Evolutionary conservation across 2,113 vertebrate species (phyloP), one percentile per base, ranked within the genome.

Genomic region (Archocentrus centrarchus): DNA sequence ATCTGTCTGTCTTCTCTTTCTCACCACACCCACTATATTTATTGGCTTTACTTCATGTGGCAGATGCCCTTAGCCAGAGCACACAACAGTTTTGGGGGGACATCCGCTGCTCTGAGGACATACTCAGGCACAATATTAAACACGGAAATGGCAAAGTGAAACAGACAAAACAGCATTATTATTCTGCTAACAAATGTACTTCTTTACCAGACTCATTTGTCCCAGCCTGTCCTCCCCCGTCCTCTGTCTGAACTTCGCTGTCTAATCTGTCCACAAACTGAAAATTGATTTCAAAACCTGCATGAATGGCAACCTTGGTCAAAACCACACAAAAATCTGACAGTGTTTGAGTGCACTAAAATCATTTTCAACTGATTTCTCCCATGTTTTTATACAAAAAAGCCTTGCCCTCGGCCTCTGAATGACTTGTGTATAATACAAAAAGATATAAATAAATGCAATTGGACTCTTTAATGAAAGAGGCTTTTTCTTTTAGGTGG

Each of bases 401-500:
- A 47, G 6, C 14, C 10, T n/a, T 66, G 1, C 3, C 8, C 7
- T 63, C n/a, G 76, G 13, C 2, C 0, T 63, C 37, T 81, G 18
- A 64, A 27, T 27, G 35, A 6, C 5, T 55, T 11, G 9, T 44
- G 20, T 4, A 30, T 3, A 63, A 63, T 61, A 27, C 66, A 24
- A 78, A 73, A 62, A 39, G 5, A 30, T 39, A 39, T 39, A 18
- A 22, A 30, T 10, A 20, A 68, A 13, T 35, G 6, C 41, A n/a
- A 55, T 66, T 44, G 77, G 32, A 76, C 20, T 24, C 32, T 63
- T 17, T 32, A 80, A 41, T 86, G 17, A 80, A 4, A n/a, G 11
- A 55, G 3, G 1, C 5, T 77, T 53, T 32, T 77, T 64, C 75
- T 86, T 86, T 35, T 63, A 99, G 98, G 92, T 99, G 98, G 98